A percentile compares a stretch with the other conserved stretches of the same genome.
phyloP scores from a whole-genome alignment of 2,113 vertebrate species.

The Hemichromis elongatus region DNA sequence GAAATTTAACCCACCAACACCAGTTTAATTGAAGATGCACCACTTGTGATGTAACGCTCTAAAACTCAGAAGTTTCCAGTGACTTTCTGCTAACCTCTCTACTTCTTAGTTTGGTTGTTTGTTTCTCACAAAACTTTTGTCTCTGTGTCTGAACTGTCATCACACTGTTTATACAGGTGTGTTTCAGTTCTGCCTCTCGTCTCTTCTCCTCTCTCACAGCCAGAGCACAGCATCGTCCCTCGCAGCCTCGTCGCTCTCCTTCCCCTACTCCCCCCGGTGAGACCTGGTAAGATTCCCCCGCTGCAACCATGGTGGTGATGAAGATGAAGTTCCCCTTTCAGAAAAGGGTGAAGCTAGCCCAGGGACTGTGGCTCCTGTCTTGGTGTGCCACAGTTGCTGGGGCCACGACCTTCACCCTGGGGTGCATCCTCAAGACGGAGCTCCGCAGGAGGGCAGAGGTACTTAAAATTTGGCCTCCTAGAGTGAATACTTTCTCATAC shows the following conservation, averaged over 20 bases:
- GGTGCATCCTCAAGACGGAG: slow-evolving; percentile 79
- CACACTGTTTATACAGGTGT: background rate
- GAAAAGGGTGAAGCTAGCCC: slow-evolving; percentile 78
- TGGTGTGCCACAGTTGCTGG: slow-evolving; percentile 75
- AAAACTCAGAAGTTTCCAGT: background rate
- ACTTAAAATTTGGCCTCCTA: background rate
- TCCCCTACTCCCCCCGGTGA: slow-evolving; percentile 53
- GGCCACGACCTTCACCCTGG: slow-evolving; percentile 75
- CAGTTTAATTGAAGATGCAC: background rate
- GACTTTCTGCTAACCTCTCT: background rate
- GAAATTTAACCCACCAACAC: slow-evolving; percentile 13
- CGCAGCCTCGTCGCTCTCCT: slow-evolving; percentile 20
- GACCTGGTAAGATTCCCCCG: background rate
- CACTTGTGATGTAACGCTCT: background rate
- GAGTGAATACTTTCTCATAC: background rate
- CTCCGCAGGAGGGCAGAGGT: slow-evolving; percentile 77
- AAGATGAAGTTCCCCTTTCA: slow-evolving; percentile 80
- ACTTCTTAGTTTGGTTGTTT: background rate
- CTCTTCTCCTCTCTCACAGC: slow-evolving; percentile 23
- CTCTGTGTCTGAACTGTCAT: background rate
- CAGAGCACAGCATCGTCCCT: slow-evolving; percentile 32
- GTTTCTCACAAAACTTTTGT: background rate
- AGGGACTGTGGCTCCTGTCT: slow-evolving; percentile 81
- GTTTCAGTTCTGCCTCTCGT: background rate
- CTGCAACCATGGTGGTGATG: slow-evolving; percentile 75